Evolutionary conservation across 1,140 invertebrate species (phyloP), one percentile per base, ranked within the genome.

Genomic region (Drosophila kepulauana): DNA sequence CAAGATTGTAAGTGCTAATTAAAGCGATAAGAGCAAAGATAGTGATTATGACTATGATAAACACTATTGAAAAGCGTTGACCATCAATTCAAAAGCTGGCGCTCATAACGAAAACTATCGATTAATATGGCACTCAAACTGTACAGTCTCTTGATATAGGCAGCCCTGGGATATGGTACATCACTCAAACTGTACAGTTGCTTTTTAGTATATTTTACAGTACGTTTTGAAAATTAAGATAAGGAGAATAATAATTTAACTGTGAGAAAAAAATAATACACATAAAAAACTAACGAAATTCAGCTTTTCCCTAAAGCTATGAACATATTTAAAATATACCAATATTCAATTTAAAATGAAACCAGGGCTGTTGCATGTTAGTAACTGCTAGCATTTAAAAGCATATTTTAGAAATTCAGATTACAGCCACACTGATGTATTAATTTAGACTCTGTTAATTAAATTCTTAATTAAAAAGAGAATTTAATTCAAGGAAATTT

Each of bases 381-480:
- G 35, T 38, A 38, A 33, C 33, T 38, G 20, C 20, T 25, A 25
- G 20, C 20, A 0, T 25, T 25, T 10, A 10, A 8, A 10, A 38
- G 35, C 2, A 3, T 10, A 10, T 38, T 38, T 8, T 38, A 38
- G 2, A 38, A 38, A 8, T 38, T 38, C 10, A 10, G 35, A 3
- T n/a, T 43, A 4, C 5, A n/a, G 41, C 3, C 35, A 43, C 54
- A 57, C 35, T 57, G 35, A n/a, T 5, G 10, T 43, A 13, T 43
- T 43, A 43, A 43, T 43, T 43, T 43, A 13, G 41, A 43, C 11
- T 43, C 11, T 43, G 13, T 43, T 43, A 57, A 38, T 38, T 38
- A 38, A 38, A 62, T 63, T 75, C 43, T 70, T 57, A 56, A 74
- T 68, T 56, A 59, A 74, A 52, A 54, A 67, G 54, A 28, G 2